Percentiles rank a stretch among this genome's conserved stretches.
Evolutionary conservation across 23 tunicate genomes (phyloP).

Genomic region (Styela plicata): DNA sequence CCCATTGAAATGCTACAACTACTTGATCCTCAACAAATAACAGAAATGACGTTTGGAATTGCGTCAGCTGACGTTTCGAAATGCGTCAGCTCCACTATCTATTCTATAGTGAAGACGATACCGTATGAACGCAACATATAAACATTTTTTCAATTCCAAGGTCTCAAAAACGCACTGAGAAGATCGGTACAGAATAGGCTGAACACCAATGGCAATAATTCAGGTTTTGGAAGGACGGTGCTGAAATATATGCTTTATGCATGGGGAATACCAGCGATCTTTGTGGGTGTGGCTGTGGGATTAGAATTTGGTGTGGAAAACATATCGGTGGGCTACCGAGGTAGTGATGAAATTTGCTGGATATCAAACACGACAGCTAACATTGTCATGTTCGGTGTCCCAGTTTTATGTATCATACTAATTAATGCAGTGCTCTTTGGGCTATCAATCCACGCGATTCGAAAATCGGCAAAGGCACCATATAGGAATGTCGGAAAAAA

Average conservation of each 20-base stretch:
- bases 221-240: slow-evolving; percentile 5
- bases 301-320: slow-evolving; percentile 48
- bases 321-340: slow-evolving; percentile 52
- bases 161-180: slow-evolving; percentile 52
- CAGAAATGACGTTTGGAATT: too few species aligned
- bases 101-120: neutral
- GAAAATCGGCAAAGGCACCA: slow-evolving; percentile 22
- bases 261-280: slow-evolving; percentile 68
- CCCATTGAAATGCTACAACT: too few species aligned
- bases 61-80: too few species aligned
- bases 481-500: neutral
- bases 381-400: slow-evolving; percentile 71
- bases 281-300: slow-evolving; percentile 56
- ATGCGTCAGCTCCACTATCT: too few species aligned
- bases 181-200: slow-evolving; percentile 36
- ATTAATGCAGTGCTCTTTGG: slow-evolving; percentile 56
- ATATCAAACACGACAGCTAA: slow-evolving; percentile 79
- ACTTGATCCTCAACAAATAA: too few species aligned
- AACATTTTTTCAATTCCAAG: slow-evolving; percentile 24
- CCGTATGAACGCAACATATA: neutral
- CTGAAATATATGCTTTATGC: slow-evolving; percentile 67
- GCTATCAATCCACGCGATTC: slow-evolving; percentile 50
- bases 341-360: slow-evolving; percentile 79
- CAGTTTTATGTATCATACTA: slow-evolving; percentile 56
- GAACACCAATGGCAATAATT: neutral